Conservation (phyloP, 2,888 invertebrate species). For the Lasioglossum pauxillum region DNA sequence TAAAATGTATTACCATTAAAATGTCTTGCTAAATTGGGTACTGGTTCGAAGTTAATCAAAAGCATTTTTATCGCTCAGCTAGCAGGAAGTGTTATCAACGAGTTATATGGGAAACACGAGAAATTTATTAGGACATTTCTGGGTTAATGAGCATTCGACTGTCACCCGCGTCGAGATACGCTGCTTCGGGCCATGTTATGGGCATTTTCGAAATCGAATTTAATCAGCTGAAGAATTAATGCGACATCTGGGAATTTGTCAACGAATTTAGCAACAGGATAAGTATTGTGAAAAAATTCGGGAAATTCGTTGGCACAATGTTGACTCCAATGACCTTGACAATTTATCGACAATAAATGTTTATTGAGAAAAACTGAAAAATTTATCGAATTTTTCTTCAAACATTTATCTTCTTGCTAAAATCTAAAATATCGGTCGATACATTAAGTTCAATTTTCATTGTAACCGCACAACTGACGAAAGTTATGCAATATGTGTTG, state of each 20-base stretch:
- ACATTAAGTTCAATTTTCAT: too few relatives aligned
- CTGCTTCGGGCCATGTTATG: conserved; percentile 16
- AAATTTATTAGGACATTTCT: conserved; percentile 54
- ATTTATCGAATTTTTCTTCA: too few relatives aligned
- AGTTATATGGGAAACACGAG: conserved; percentile 35
- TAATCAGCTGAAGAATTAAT: not conserved
- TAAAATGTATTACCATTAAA: conserved; percentile 50
- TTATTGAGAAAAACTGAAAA: too few relatives aligned
- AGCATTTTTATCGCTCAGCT: conserved; percentile 37
- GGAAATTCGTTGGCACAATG: too few relatives aligned
- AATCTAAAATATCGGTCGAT: too few relatives aligned
- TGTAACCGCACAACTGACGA: too few relatives aligned
- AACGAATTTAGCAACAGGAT: too few relatives aligned
- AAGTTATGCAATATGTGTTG: too few relatives aligned
- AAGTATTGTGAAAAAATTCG: too few relatives aligned
- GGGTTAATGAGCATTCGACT: conserved; percentile 44
- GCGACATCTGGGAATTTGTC: not conserved
- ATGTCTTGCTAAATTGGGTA: conserved; percentile 28
- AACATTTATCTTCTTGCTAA: too few relatives aligned
- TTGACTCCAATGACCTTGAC: too few relatives aligned
- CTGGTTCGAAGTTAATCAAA: conserved; percentile 40
- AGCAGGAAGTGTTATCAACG: conserved; percentile 37
- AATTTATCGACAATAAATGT: too few relatives aligned
- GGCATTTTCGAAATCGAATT: conserved; percentile 15
- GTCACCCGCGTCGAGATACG: not conserved